Conservation (phyloP, 2,797 vertebrate species). For the Malacoraja senta region DNA sequence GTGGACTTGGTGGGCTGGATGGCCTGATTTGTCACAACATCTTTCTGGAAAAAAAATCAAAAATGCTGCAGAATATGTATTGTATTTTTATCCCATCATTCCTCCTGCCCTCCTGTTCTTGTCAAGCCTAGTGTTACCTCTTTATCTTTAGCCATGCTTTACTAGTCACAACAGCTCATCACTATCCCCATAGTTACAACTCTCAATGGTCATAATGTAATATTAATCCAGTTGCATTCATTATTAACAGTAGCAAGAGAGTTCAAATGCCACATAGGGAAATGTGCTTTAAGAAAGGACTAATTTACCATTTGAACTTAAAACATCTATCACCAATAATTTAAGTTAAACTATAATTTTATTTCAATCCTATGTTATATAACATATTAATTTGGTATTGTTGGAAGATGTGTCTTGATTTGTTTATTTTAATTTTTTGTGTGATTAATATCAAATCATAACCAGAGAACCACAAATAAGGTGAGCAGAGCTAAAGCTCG, state of each 20-base stretch:
- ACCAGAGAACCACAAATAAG: not conserved
- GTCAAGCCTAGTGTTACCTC: not conserved
- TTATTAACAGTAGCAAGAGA: not conserved
- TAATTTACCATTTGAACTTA: not conserved
- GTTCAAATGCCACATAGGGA: not conserved
- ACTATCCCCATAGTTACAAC: not conserved
- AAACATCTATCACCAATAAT: not conserved
- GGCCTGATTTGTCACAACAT: no score
- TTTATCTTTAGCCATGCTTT: not conserved
- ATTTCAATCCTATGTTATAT: not conserved
- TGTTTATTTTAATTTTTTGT: not conserved
- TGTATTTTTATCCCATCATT: not conserved
- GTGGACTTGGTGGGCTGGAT: no score
- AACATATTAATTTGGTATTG: not conserved
- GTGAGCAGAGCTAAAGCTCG: not conserved
- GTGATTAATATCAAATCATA: not conserved
- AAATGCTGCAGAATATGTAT: not conserved
- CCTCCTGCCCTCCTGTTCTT: not conserved
- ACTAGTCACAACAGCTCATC: not conserved
- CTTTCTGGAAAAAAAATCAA: no score
- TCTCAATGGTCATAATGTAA: not conserved
- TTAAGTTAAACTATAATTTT: not conserved
- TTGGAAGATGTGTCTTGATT: not conserved
- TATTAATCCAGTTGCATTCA: not conserved
- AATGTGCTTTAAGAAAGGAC: not conserved